Base-by-base conservation (phyloP, 2,113 vertebrate genomes). In the Labrus mixtus region DNA sequence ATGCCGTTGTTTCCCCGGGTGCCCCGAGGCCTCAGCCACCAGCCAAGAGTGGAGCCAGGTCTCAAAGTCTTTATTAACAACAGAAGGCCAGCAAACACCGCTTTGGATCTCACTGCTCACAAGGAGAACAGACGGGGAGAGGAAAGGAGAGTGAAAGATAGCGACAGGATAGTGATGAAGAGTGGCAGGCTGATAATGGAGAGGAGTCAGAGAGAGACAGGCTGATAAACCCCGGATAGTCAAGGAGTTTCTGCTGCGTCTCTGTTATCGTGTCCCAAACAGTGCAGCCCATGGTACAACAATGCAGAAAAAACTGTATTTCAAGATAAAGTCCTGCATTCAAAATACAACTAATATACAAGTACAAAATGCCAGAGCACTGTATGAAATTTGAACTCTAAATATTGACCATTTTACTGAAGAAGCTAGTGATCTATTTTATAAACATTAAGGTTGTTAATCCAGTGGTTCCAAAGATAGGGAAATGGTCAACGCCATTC, bases 41-140 rank as follows among this genome's bases (percentile, higher is more conserved):
- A 90, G 85, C 79, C 89, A 89, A 87, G 67, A 65, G 48, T 53
- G 73, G 55, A 76, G 78, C 73, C 63, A 83, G 72, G 1, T 51
- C 79, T 90, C 88, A 90, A 93, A 78, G 17, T 82, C 88, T 93
- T 95, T 92, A 94, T 94, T 93, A 89, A 90, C 87, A 92, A 91
- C 90, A 94, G 92, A 92, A 85, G 83, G 68, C 81, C 79, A 83
- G 76, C 74, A 84, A 86, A 88, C 64, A 71, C 72, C 54, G 60
- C 73, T 77, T 86, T 85, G 85, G 85, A 90, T 80, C 87, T 89
- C 74, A 79, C 69, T 89, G 74, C 51, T 46, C 71, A 10, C 58
- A 43, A 75, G 60, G 69, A 63, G 62, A 68, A 79, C 10, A 73
- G 59, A 79, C 17, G 60, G 23, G 36, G 55, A 45, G 60, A 57